phyloP scores from a whole-genome alignment of 2,113 vertebrate species.

The Galeopterus variegatus region DNA sequence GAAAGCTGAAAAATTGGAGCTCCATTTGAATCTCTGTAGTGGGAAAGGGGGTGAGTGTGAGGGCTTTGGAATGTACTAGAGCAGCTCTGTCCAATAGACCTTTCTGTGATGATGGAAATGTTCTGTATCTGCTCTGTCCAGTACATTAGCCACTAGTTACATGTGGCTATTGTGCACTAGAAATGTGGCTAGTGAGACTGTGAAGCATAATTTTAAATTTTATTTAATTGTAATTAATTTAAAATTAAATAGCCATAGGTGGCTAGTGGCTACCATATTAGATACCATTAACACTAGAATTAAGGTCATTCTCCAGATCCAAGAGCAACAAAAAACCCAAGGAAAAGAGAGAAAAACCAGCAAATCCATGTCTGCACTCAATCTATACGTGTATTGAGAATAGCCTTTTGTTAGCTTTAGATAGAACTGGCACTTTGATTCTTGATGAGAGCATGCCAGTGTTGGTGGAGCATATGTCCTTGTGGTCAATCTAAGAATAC shows the following conservation, averaged over 20 bases:
- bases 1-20: conserved; percentile 81
- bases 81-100: neutral
- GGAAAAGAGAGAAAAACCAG: neutral
- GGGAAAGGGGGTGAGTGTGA: neutral
- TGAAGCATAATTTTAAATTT: conserved; percentile 10
- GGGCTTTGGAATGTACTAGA: conserved; percentile 23
- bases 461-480: neutral
- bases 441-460: neutral
- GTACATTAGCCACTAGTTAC: neutral
- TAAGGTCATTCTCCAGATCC: neutral
- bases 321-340: conserved; percentile 47
- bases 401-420: conserved; percentile 35
- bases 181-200: neutral
- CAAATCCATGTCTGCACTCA: neutral
- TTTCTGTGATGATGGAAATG: conserved; percentile 20
- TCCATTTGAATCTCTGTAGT: conserved; percentile 62
- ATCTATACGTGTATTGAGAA: neutral
- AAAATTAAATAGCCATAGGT: conserved; percentile 43
- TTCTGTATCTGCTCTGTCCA: neutral
- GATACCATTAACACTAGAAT: neutral
- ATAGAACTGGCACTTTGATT: conserved; percentile 43
- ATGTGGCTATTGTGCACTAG: neutral
- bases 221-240: conserved; percentile 26
- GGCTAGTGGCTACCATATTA: neutral
- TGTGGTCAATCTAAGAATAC: conserved; percentile 3